Evolutionary conservation across 2,888 invertebrate species (phyloP).

Genomic region (Agrenia bidenticulata): DNA sequence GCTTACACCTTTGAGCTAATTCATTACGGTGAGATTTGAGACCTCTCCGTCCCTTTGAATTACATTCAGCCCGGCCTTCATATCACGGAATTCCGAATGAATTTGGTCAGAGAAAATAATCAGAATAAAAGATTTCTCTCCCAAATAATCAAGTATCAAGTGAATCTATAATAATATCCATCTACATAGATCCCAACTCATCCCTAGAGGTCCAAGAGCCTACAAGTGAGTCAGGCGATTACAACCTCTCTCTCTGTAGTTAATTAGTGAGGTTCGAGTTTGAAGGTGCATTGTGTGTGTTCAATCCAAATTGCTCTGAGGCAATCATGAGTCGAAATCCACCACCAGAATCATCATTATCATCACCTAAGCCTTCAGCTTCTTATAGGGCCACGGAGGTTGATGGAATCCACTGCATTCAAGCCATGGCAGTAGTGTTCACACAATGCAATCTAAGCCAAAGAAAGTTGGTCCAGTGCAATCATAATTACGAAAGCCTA

Average conservation of each 20-base stretch:
- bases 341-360: slow-evolving; percentile 22
- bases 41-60: slow-evolving; percentile 6
- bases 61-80: background rate
- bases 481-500: slow-evolving; percentile 31
- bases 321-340: slow-evolving; percentile 10
- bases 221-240: background rate
- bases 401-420: too few species aligned
- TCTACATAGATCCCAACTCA: too few species aligned
- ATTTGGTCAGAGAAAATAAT: background rate
- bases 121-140: background rate
- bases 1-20: slow-evolving; percentile 3
- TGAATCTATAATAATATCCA: too few species aligned
- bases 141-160: slow-evolving; percentile 2
- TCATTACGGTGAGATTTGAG: background rate
- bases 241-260: background rate
- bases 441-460: background rate
- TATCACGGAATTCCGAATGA: background rate
- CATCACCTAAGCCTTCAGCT: slow-evolving; percentile 12
- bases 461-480: slow-evolving; percentile 13
- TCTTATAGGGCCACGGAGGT: too few species aligned
- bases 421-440: too few species aligned
- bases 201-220: background rate
- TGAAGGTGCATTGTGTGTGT: slow-evolving; percentile 16
- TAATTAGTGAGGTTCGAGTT: slow-evolving; percentile 11
- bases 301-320: slow-evolving; percentile 7